Percentiles rank a stretch among this genome's conserved stretches.
Evolutionary conservation across 2,797 vertebrate species (phyloP).

Genomic region (Florisuga fusca): DNA sequence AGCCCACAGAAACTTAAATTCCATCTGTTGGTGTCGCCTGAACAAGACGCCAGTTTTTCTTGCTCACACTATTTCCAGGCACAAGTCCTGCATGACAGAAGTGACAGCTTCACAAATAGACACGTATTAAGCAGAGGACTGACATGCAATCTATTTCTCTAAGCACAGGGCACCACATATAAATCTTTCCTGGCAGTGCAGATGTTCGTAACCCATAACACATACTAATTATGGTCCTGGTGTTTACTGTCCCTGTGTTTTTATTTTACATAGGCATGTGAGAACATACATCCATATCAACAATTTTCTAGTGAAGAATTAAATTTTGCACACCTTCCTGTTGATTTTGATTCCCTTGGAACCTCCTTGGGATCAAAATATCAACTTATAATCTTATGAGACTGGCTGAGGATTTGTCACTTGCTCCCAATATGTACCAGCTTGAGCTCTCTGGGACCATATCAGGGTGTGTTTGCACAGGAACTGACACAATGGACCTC

Average conservation of each 20-base stretch:
- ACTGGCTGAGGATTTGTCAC: background rate
- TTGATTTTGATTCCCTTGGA: background rate
- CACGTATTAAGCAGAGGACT: background rate
- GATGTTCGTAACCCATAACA: background rate
- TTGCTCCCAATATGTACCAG: rapidly evolving
- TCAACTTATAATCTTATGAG: background rate
- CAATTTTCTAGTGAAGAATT: background rate
- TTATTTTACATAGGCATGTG: background rate
- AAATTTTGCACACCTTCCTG: background rate
- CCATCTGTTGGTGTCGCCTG: background rate
- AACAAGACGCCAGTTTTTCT: background rate
- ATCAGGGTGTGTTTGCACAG: background rate
- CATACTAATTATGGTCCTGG: background rate
- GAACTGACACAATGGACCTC: background rate
- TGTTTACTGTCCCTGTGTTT: background rate
- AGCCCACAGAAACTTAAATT: background rate
- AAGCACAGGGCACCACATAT: background rate
- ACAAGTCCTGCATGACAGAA: background rate
- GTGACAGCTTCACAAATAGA: background rate
- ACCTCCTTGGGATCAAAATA: background rate
- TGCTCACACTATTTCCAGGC: background rate
- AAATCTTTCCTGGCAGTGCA: background rate
- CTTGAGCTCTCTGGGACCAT: background rate
- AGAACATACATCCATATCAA: background rate
- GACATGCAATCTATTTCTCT: background rate